These are phyloP conservation scores for Theonella swinhoei DNA, from an alignment of 37 sponge, comb jelly and placozoan genomes.

Conservation along the genomic window DNA sequence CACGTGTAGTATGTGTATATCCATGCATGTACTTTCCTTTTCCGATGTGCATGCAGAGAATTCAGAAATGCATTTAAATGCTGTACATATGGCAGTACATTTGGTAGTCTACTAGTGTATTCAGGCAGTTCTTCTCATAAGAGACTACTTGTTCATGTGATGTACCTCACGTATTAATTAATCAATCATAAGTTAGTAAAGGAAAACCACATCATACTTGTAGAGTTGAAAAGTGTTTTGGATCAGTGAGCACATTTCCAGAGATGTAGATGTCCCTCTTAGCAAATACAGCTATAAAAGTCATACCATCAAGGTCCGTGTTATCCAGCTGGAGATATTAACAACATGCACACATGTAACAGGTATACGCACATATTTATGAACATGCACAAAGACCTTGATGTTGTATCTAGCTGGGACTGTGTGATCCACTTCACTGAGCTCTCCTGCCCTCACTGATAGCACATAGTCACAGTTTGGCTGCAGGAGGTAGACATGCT, in stretches of 20 bases:
- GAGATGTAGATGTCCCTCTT: constrained; percentile 17
- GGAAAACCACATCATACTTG: no score
- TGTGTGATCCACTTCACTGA: background rate
- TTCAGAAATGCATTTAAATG: no score
- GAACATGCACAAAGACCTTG: background rate
- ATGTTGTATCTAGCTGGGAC: background rate
- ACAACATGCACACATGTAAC: background rate
- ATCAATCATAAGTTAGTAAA: no score
- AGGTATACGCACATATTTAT: background rate
- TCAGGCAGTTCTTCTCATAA: no score
- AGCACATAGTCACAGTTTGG: constrained; percentile 31
- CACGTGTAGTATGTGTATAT: no score
- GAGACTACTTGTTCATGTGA: no score
- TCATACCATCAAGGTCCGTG: constrained; percentile 30
- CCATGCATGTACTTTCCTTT: no score
- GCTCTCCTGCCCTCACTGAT: background rate
- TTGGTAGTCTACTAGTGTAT: no score
- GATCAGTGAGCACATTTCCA: constrained; percentile 54
- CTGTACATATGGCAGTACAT: no score
- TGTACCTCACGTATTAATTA: no score
- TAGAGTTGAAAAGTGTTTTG: constrained; percentile 23
- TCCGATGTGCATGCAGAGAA: no score
- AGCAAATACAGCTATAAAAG: constrained; percentile 26
- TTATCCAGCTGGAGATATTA: background rate
- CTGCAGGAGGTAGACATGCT: no score